Percentiles rank a stretch among this genome's conserved stretches.
These are phyloP conservation scores for Boloria euphrosyne DNA, from an alignment of 2,888 invertebrate species.

Conservation along the genomic window DNA sequence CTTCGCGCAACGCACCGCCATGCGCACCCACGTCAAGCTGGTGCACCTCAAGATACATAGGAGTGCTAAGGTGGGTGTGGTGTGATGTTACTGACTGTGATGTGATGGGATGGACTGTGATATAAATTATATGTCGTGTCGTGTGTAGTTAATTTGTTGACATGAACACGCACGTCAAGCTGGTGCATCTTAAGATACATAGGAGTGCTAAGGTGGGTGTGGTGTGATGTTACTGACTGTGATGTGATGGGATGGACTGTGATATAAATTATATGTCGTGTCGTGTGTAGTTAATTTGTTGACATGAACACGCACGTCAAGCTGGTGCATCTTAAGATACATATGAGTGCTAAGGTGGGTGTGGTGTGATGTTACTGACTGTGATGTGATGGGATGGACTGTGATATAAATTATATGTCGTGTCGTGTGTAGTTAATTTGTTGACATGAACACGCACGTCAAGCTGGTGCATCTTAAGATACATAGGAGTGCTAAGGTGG, in stretches of 20 bases:
- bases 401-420: no score
- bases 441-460: slow-evolving; percentile 67
- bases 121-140: no score
- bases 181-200: slow-evolving; percentile 65
- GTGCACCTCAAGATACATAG: slow-evolving; percentile 63
- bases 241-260: no score
- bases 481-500: slow-evolving; percentile 51
- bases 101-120: no score
- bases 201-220: slow-evolving; percentile 49
- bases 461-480: slow-evolving; percentile 67
- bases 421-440: no score
- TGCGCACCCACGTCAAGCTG: slow-evolving; percentile 67
- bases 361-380: not conserved
- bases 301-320: slow-evolving; percentile 68
- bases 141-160: no score
- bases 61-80: slow-evolving; percentile 48
- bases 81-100: not conserved
- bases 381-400: not conserved
- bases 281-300: no score
- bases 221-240: not conserved
- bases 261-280: no score
- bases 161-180: slow-evolving; percentile 66
- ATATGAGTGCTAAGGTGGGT: slow-evolving; percentile 50
- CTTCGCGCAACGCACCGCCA: slow-evolving; percentile 67
- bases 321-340: slow-evolving; percentile 65